Conservation (phyloP, 2,113 vertebrate genomes). For the Campylomormyrus tamandua region DNA sequence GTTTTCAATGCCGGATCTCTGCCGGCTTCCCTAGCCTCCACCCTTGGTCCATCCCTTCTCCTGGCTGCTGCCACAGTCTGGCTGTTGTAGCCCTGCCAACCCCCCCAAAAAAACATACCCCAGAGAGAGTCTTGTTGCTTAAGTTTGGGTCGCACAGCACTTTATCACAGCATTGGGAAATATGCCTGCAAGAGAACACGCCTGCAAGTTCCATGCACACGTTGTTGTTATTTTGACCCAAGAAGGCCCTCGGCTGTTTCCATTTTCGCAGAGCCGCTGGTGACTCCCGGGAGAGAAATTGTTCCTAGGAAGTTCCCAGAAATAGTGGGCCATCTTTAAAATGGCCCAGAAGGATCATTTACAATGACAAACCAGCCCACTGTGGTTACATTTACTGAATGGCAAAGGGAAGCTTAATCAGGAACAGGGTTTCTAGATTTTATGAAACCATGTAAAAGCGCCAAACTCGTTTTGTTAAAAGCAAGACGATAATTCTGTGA, state of each 20-base stretch:
- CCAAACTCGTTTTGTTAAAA: background rate
- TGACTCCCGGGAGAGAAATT: background rate
- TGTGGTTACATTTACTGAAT: background rate
- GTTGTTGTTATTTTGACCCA: conserved; percentile 12
- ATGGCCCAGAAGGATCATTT: background rate
- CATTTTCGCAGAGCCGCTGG: background rate
- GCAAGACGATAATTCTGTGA: background rate
- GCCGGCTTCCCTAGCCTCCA: conserved; percentile 49
- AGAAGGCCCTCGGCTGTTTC: background rate
- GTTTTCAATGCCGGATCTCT: conserved; percentile 47
- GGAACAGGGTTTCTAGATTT: background rate
- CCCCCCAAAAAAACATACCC: conserved; percentile 24
- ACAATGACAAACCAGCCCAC: background rate
- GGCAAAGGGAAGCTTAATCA: background rate
- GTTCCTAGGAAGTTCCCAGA: conserved; percentile 13
- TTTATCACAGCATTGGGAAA: conserved; percentile 32
- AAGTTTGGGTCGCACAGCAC: conserved; percentile 58
- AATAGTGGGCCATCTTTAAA: background rate
- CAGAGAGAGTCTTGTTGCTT: conserved; percentile 35
- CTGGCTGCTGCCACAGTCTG: conserved; percentile 53
- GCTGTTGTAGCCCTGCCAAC: conserved; percentile 60
- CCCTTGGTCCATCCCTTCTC: conserved; percentile 51
- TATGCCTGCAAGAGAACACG: conserved; percentile 16
- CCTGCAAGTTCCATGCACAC: conserved; percentile 22
- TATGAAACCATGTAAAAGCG: background rate